Conservation (phyloP, 2,888 invertebrate genomes). For the Stratiomys singularior region DNA sequence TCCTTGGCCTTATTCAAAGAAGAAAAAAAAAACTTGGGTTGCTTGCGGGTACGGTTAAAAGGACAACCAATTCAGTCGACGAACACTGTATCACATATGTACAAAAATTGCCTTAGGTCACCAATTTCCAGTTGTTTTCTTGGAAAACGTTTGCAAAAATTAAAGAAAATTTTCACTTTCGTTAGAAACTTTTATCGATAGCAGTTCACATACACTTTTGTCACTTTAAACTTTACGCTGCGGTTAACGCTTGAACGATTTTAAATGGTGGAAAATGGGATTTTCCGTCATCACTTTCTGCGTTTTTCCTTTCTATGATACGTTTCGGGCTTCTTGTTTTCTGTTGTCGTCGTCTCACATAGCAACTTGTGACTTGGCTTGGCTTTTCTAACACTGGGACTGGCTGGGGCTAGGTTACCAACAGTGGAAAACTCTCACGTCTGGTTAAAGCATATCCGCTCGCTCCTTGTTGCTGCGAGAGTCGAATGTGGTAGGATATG, state of each 20-base stretch:
- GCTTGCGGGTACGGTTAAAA: too few species aligned
- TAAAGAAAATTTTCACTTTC: slow-evolving; percentile 22
- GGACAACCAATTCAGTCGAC: too few species aligned
- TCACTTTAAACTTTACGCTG: background rate
- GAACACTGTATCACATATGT: too few species aligned
- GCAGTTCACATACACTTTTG: background rate
- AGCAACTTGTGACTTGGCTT: slow-evolving; percentile 4
- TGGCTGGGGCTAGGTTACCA: background rate
- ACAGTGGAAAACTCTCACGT: background rate
- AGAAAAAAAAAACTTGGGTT: too few species aligned
- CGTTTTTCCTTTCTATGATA: slow-evolving; percentile 1
- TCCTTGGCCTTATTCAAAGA: too few species aligned
- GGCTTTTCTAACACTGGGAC: background rate
- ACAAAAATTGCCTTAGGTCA: background rate
- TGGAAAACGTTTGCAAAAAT: background rate
- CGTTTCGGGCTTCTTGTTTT: background rate
- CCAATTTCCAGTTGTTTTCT: background rate
- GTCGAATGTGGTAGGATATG: background rate
- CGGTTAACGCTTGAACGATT: background rate
- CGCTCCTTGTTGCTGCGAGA: background rate
- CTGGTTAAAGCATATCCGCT: slow-evolving; percentile 4
- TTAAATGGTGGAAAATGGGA: background rate
- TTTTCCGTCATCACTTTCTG: slow-evolving; percentile 22
- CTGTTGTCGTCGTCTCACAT: slow-evolving; percentile 1
- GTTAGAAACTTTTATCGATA: background rate